phyloP scores from a whole-genome alignment of 2,888 invertebrate species.

The Eustalomyia histrio region DNA sequence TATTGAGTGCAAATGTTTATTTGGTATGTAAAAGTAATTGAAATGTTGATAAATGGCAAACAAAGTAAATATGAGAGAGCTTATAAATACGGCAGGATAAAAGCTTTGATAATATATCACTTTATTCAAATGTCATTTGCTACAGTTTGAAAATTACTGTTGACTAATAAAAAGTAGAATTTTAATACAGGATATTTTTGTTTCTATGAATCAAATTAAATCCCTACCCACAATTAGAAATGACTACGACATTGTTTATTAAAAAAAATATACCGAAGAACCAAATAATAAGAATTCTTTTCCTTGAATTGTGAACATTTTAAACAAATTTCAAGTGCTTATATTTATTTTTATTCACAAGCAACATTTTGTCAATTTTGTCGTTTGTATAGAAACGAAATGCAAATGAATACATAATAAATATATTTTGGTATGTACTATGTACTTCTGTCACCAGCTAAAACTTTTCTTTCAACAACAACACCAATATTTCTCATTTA shows the following conservation, averaged over 20 bases:
- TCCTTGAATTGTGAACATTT: slow-evolving; percentile 15
- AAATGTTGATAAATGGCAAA: not conserved
- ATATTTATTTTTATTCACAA: slow-evolving; percentile 54
- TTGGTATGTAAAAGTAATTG: not conserved
- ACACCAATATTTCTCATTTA: slow-evolving; percentile 19
- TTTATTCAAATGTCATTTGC: not conserved
- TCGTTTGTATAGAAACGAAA: not conserved
- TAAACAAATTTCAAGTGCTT: slow-evolving; percentile 55
- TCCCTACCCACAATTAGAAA: not conserved
- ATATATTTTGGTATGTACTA: not conserved
- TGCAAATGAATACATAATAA: not conserved
- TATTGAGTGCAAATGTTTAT: not conserved
- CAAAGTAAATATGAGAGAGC: slow-evolving; percentile 2
- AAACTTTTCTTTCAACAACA: not conserved
- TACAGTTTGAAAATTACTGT: slow-evolving; percentile 17
- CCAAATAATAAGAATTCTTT: not conserved
- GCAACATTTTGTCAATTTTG: slow-evolving; percentile 28
- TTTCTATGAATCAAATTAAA: no score
- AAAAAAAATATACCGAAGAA: not conserved
- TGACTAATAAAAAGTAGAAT: no score
- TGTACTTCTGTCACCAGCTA: slow-evolving; percentile 15
- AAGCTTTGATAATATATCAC: not conserved
- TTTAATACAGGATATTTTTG: no score
- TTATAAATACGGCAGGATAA: not conserved
- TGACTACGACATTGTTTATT: not conserved